These are phyloP conservation scores for Pocillopora grandis DNA, from an alignment of 92 coral and sea anemone genomes.

Conservation along the genomic window DNA sequence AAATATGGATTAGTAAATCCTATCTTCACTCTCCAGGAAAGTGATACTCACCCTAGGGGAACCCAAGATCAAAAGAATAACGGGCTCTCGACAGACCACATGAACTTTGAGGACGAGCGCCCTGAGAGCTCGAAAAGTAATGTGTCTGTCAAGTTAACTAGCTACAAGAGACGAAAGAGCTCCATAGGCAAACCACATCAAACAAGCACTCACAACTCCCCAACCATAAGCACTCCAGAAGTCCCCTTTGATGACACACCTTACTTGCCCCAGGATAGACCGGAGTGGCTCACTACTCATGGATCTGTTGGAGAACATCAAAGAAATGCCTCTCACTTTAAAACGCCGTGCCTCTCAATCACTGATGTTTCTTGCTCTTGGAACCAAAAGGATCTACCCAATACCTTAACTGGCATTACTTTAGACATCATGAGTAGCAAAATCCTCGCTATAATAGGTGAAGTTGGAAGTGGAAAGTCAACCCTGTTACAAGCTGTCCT, in stretches of 20 bases:
- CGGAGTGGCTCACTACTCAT: neutral
- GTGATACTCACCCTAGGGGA: no score
- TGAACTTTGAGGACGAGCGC: neutral
- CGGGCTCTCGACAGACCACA: neutral
- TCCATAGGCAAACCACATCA: neutral
- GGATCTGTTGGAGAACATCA: no score
- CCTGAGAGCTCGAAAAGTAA: neutral
- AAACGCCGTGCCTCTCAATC: neutral
- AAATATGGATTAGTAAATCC: no score
- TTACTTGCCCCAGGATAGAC: neutral
- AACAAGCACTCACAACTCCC: neutral
- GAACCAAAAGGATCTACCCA: neutral
- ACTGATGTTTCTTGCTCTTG: conserved; percentile 5
- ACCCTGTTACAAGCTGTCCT: conserved; percentile 12
- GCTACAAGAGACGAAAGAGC: neutral
- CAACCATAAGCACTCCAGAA: neutral
- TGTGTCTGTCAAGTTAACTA: neutral
- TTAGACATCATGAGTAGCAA: neutral
- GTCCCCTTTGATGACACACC: neutral
- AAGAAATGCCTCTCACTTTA: neutral
- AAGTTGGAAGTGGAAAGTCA: conserved; percentile 36
- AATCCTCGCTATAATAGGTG: conserved; percentile 16
- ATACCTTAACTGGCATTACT: conserved; percentile 9
- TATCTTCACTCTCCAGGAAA: no score
- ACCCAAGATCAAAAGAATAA: no score